Evolutionary conservation across 1,140 invertebrate genomes (phyloP).

Genomic region (Aphis craccivora): DNA sequence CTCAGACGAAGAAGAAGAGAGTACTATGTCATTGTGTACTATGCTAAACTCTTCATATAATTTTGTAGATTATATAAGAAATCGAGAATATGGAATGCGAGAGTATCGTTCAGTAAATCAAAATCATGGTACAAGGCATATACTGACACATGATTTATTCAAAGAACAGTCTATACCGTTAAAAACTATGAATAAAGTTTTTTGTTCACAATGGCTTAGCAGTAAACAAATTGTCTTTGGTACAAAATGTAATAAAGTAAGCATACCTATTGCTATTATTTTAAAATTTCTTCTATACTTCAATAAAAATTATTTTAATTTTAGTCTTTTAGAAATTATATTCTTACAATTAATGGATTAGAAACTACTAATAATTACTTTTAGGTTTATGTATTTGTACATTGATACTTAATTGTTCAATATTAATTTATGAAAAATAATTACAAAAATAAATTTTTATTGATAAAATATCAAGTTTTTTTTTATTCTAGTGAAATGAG

Average conservation of each 20-base stretch:
- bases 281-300: neutral
- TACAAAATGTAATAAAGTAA: slow-evolving; percentile 90
- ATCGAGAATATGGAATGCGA: slow-evolving; percentile 75
- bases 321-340: neutral
- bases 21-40: slow-evolving; percentile 73
- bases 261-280: slow-evolving; percentile 54
- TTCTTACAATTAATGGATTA: neutral
- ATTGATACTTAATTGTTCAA: neutral
- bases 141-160: slow-evolving; percentile 87
- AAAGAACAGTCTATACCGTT: slow-evolving; percentile 82
- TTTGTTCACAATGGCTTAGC: slow-evolving; percentile 95
- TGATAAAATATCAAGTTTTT: neutral
- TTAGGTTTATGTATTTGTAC: neutral
- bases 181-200: slow-evolving; percentile 93
- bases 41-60: slow-evolving; percentile 82
- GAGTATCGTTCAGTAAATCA: slow-evolving; percentile 78
- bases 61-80: slow-evolving; percentile 83
- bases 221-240: slow-evolving; percentile 84
- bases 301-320: neutral
- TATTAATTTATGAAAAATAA: neutral
- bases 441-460: neutral
- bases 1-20: slow-evolving; percentile 83
- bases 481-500: neutral
- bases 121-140: slow-evolving; percentile 83
- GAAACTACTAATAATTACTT: neutral